Evolutionary conservation across 2,113 vertebrate species (phyloP).

Genomic region (Athene cunicularia): DNA sequence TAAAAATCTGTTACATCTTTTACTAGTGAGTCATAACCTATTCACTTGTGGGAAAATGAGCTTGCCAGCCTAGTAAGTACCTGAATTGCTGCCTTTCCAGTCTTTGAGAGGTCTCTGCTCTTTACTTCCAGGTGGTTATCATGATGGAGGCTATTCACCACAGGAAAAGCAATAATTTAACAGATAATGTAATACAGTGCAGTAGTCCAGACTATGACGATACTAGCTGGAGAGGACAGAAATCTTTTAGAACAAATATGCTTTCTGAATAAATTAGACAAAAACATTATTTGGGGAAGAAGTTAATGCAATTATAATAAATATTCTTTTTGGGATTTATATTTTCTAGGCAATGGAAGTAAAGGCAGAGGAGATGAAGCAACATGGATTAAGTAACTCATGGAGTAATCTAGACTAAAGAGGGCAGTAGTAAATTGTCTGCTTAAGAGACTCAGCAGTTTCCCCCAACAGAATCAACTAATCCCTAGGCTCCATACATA

Average conservation of each 20-base stretch:
- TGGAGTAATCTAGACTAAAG: neutral
- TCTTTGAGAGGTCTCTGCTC: neutral
- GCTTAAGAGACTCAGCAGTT: neutral
- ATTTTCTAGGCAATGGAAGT: neutral
- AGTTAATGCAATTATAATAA: neutral
- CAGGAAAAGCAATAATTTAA: neutral
- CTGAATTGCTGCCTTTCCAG: neutral
- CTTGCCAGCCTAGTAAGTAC: neutral
- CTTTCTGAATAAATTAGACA: neutral
- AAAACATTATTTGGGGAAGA: neutral
- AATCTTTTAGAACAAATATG: neutral
- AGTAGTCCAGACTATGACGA: neutral
- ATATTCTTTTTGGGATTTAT: neutral
- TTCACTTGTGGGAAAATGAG: neutral
- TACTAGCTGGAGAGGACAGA: neutral
- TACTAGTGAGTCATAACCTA: neutral
- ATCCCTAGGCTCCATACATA: neutral
- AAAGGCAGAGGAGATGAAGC: neutral
- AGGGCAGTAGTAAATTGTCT: neutral
- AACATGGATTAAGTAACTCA: neutral
- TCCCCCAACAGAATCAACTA: neutral
- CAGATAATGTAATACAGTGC: neutral
- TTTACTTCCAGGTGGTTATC: neutral
- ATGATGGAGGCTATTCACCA: neutral
- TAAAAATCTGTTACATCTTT: conserved; percentile 17